Evolutionary conservation across 2,113 vertebrate genomes (phyloP).

Genomic region (Mustelus asterias): DNA sequence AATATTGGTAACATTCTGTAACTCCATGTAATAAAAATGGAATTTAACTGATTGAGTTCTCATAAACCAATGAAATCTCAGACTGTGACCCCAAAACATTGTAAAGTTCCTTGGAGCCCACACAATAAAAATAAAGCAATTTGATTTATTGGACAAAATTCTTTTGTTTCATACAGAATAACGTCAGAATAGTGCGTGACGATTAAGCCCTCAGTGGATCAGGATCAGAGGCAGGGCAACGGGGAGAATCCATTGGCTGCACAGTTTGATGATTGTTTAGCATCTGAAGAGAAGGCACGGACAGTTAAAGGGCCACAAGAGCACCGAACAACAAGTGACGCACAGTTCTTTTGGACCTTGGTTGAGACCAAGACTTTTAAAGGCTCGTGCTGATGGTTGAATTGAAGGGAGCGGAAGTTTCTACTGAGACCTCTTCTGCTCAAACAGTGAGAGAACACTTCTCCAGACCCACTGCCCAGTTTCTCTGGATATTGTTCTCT

Average conservation of each 20-base stretch:
- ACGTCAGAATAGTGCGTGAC: no score
- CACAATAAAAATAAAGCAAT: not conserved
- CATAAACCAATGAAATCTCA: not conserved
- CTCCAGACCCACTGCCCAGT: no score
- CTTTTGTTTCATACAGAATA: not conserved
- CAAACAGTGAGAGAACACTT: no score
- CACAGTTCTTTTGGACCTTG: not conserved
- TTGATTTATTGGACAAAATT: not conserved
- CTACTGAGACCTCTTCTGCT: no score
- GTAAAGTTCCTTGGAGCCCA: not conserved
- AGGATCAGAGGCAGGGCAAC: not conserved
- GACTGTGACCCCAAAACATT: not conserved
- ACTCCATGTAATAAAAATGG: not conserved
- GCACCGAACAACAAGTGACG: not conserved
- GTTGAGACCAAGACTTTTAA: not conserved
- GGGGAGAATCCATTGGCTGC: not conserved
- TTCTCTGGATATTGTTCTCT: no score
- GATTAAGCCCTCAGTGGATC: not conserved
- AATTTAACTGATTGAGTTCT: not conserved
- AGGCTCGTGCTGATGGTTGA: not conserved
- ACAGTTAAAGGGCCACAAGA: not conserved
- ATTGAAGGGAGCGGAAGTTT: not conserved
- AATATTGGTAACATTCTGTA: not conserved
- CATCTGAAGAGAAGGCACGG: not conserved
- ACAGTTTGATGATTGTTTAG: not conserved